Evolutionary conservation across 1,140 invertebrate species (phyloP).

Genomic region (Zelostemma sp.): DNA sequence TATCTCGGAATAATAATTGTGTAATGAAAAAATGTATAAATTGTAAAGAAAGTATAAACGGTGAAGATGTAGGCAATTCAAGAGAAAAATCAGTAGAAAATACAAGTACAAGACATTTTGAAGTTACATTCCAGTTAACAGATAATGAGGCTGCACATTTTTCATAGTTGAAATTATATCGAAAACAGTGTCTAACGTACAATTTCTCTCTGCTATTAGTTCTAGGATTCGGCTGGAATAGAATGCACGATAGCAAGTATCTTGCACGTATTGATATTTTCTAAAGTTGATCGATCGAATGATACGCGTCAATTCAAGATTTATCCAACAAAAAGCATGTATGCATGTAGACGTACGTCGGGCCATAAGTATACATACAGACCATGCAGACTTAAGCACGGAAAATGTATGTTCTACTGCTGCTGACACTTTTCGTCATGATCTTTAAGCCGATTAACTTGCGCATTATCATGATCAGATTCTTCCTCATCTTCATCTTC

Average conservation of each 20-base stretch:
- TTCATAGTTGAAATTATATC: not conserved
- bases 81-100: conserved; percentile 11
- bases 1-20: conserved; percentile 13
- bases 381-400: conserved; percentile 6
- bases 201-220: conserved; percentile 34
- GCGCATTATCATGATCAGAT: conserved; percentile 28
- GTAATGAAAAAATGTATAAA: conserved; percentile 60
- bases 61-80: conserved; percentile 51
- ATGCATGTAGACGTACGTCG: conserved; percentile 36
- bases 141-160: conserved; percentile 2
- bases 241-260: conserved; percentile 61
- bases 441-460: not conserved
- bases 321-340: conserved; percentile 24
- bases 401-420: too few relatives aligned
- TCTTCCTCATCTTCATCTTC: conserved; percentile 65
- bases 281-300: conserved; percentile 13
- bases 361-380: conserved; percentile 23
- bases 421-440: too few relatives aligned
- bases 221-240: conserved; percentile 62
- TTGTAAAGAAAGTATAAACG: conserved; percentile 57
- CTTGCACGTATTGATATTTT: conserved; percentile 4
- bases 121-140: not conserved
- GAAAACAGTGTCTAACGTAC: conserved; percentile 10
- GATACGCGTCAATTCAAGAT: conserved; percentile 24
- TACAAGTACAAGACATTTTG: conserved; percentile 1